Base-by-base conservation (phyloP, 2,797 vertebrate species). In the Hypotaenidia philippensis region DNA sequence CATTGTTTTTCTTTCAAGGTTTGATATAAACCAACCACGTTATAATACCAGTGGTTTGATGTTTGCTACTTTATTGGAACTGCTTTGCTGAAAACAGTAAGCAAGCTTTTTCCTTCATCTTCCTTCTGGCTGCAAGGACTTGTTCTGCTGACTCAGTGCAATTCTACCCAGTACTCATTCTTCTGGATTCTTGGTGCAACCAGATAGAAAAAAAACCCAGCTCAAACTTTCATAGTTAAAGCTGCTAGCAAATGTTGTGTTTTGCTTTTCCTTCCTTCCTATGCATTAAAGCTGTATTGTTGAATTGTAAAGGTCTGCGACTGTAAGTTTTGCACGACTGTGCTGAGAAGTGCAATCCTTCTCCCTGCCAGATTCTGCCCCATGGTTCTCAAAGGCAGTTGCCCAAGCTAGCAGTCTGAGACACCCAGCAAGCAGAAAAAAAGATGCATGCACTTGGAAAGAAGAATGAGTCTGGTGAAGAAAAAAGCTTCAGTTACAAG, bases 81-180 rank as follows among this genome's bases (percentile, higher is more conserved):
- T 23, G 13, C 12, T 80, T 59, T 65, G 17, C 16, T 59, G 47
- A 79, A 84, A 90, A 47, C 11, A 76, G 22, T 75, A 86, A 61
- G 47, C 21, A 75, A 61, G 44, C 19, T 69, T 65, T 82, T 77
- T 53, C 29, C 26, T 70, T 45, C 25, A 36, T 80, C 20, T 53
- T 75, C 40, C 21, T 81, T 77, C 44, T 4, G 4, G 15, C 44
- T 88, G 20, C 57, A 69, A 70, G 32, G 50, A 55, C 55, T 74
- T 26, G 15, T 29, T 77, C 34, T 74, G 60, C 74, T 93, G 60
- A 72, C 49, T 91, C 44, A 77, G 22, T 49, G 36, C 55, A 92
- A 56, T 52, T 80, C 29, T 64, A 87, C 18, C 4, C 40, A 41
- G 14, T 55, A 55, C 4, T 11, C 1, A 2, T 91, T 91, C 45